Conservation (phyloP, 2,113 vertebrate genomes). For the Eurystomus gularis region DNA sequence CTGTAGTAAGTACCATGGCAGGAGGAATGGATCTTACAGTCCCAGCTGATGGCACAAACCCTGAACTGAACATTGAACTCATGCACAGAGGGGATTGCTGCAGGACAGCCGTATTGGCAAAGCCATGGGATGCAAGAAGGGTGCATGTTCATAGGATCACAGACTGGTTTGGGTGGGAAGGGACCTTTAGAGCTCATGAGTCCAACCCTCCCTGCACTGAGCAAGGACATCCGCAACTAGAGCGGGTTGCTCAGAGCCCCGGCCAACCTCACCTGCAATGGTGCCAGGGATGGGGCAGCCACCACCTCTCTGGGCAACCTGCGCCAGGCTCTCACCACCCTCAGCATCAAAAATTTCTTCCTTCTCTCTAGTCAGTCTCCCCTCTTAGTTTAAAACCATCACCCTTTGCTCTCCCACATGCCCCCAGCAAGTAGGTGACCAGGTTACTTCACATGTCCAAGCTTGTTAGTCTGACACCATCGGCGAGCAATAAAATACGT, state of each 20-base stretch:
- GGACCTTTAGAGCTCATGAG: neutral
- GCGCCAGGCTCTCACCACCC: too few species aligned
- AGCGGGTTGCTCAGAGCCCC: too few species aligned
- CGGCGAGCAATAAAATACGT: neutral
- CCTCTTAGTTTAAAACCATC: neutral
- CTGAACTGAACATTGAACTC: neutral
- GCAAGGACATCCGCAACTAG: neutral
- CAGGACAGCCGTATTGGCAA: neutral
- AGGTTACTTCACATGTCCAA: neutral
- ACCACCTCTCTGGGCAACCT: neutral
- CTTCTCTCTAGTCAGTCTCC: neutral
- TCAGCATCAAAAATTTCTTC: neutral
- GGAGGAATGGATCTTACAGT: neutral
- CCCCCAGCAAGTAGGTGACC: neutral
- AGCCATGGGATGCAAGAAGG: neutral
- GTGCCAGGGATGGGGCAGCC: too few species aligned
- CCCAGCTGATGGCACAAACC: neutral
- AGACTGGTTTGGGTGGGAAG: neutral
- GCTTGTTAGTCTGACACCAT: neutral
- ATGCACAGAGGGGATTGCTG: neutral
- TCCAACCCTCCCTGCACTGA: neutral
- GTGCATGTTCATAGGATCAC: neutral
- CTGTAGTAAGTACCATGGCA: neutral
- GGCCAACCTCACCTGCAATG: too few species aligned
- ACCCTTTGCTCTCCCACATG: neutral